A percentile compares a stretch with the other conserved stretches of the same genome.
These are phyloP conservation scores for Protomyctophum bolini DNA, from an alignment of 2,113 vertebrate genomes.

Conservation along the genomic window DNA sequence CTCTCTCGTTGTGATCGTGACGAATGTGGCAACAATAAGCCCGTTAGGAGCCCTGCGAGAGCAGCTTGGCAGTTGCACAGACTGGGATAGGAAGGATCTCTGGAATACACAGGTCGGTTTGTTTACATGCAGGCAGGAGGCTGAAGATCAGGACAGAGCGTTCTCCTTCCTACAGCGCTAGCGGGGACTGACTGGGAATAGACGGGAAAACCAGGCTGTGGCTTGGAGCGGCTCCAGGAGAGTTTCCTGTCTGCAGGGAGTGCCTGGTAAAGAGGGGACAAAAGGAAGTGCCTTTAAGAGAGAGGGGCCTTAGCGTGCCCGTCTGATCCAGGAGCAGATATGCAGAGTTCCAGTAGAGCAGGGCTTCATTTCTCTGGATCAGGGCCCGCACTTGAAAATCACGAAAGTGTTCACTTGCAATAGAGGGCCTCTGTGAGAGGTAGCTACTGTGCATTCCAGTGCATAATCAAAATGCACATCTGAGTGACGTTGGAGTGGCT, in stretches of 20 bases:
- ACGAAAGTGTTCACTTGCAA: neutral
- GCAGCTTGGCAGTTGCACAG: conserved; percentile 6
- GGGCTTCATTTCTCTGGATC: neutral
- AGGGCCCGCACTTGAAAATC: no score
- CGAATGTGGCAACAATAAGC: neutral
- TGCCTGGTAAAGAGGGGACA: conserved; percentile 74
- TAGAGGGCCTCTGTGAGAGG: neutral
- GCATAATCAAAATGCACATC: conserved; percentile 8
- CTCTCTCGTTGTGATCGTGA: neutral
- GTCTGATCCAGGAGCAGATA: conserved; percentile 7
- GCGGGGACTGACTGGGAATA: conserved; percentile 36
- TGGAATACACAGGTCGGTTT: conserved; percentile 43
- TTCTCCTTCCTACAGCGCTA: conserved; percentile 41
- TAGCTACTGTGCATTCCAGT: neutral
- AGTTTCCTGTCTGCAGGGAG: conserved; percentile 86
- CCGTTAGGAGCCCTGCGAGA: neutral
- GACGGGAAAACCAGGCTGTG: conserved; percentile 19
- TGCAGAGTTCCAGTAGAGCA: neutral
- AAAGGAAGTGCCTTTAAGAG: conserved; percentile 74
- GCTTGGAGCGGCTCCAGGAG: conserved; percentile 52
- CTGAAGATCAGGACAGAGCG: conserved; percentile 50
- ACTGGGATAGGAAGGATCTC: conserved; percentile 26
- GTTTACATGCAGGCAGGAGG: conserved; percentile 49
- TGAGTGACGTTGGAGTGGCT: conserved; percentile 1
- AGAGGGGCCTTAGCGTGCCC: conserved; percentile 53